phyloP scores from a whole-genome alignment of 2,113 vertebrate species.

The Lepidothrix coronata region DNA sequence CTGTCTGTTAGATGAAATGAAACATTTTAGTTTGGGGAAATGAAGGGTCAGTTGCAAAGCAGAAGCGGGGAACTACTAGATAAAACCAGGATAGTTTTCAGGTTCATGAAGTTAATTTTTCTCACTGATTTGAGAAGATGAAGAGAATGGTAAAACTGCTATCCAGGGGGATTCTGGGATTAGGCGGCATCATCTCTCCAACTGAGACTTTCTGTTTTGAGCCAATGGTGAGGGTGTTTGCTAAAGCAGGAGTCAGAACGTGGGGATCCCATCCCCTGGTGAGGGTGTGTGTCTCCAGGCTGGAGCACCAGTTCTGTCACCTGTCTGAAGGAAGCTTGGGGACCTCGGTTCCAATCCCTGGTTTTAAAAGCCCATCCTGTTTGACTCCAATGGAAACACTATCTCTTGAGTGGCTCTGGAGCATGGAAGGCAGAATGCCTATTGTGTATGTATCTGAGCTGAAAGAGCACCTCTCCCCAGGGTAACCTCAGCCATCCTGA shows the following conservation, averaged over 20 bases:
- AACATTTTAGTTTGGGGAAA: not conserved
- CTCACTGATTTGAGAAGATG: not conserved
- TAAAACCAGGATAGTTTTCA: not conserved
- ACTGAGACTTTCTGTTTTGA: not conserved
- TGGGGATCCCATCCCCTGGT: not conserved
- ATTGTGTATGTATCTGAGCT: not conserved
- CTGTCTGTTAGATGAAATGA: not conserved
- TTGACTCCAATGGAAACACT: not conserved
- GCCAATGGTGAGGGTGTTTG: not conserved
- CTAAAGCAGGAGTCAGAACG: not conserved
- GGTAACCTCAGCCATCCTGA: not conserved
- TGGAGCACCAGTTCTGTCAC: not conserved
- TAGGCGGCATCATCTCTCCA: not conserved
- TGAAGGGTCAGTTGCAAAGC: not conserved
- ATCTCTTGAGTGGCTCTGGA: not conserved
- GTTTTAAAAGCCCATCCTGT: not conserved
- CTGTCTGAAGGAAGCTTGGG: not conserved
- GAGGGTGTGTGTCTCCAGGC: not conserved
- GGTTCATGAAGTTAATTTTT: not conserved
- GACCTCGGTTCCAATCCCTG: not conserved
- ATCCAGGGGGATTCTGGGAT: rapidly evolving
- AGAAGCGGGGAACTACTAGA: not conserved
- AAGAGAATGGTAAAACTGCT: not conserved
- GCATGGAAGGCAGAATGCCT: not conserved
- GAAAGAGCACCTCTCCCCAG: not conserved